Evolutionary conservation across 1,140 invertebrate species (phyloP).

Genomic region (Ceratoteleas bidentatus): DNA sequence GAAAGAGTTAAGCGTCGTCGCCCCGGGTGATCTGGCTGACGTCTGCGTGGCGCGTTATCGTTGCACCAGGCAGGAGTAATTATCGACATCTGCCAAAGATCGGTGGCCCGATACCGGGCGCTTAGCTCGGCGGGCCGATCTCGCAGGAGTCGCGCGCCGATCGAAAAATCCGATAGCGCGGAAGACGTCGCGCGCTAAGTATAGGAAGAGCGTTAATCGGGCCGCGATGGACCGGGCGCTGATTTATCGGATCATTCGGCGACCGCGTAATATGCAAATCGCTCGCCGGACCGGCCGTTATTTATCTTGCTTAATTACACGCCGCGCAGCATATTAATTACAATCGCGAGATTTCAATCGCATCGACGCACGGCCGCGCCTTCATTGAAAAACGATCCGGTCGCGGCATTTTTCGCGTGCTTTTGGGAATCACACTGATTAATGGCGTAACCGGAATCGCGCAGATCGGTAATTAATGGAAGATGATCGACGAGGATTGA

Average conservation of each 20-base stretch:
- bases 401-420: constrained; percentile 10
- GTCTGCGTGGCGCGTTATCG: constrained; percentile 52
- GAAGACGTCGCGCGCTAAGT: constrained; percentile 59
- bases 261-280: constrained; percentile 63
- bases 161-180: constrained; percentile 64
- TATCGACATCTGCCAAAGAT: constrained; percentile 69
- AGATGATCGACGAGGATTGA: background rate
- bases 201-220: constrained; percentile 65
- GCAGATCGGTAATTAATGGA: background rate
- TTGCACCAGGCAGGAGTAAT: constrained; percentile 62
- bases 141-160: constrained; percentile 58
- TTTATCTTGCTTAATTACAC: constrained; percentile 63
- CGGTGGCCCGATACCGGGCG: constrained; percentile 65
- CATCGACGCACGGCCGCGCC: constrained; percentile 15
- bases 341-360: constrained; percentile 54
- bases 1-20: constrained; percentile 60
- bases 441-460: background rate
- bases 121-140: constrained; percentile 31
- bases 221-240: constrained; percentile 44
- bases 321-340: constrained; percentile 57
- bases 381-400: constrained; percentile 38
- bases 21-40: constrained; percentile 49
- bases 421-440: background rate
- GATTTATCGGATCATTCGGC: constrained; percentile 63
- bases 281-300: constrained; percentile 29